Evolutionary conservation across 2,888 invertebrate genomes (phyloP).

Genomic region (Teleogryllus oceanicus): DNA sequence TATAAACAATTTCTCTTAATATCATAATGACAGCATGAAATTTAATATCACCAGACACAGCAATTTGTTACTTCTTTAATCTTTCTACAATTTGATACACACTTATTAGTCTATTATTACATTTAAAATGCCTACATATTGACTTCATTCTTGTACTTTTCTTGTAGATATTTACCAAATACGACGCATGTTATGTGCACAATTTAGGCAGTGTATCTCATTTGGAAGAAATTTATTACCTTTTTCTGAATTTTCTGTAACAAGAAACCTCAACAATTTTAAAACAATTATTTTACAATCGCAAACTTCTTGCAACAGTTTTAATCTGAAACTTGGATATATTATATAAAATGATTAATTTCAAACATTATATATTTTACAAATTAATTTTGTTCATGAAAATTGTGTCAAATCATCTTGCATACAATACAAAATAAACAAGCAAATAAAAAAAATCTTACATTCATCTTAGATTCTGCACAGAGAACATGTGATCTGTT

Average conservation of each 20-base stretch:
- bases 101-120: not conserved
- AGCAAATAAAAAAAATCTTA: too few relatives aligned
- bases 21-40: slow-evolving; percentile 5
- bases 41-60: not conserved
- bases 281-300: not conserved
- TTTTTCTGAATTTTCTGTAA: not conserved
- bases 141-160: not conserved
- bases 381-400: not conserved
- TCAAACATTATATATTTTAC: not conserved
- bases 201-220: slow-evolving; percentile 1
- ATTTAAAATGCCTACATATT: not conserved
- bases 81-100: not conserved
- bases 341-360: slow-evolving; percentile 1
- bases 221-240: slow-evolving; percentile 6
- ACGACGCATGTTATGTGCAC: not conserved
- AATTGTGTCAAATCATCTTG: too few relatives aligned
- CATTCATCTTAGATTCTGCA: too few relatives aligned
- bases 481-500: too few relatives aligned
- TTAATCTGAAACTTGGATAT: not conserved
- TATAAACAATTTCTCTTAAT: not conserved
- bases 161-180: not conserved
- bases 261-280: slow-evolving; percentile 18
- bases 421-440: too few relatives aligned
- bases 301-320: not conserved
- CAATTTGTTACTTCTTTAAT: not conserved